These are phyloP conservation scores for Ectropis grisescens DNA, from an alignment of 1,140 invertebrate genomes.

Conservation along the genomic window DNA sequence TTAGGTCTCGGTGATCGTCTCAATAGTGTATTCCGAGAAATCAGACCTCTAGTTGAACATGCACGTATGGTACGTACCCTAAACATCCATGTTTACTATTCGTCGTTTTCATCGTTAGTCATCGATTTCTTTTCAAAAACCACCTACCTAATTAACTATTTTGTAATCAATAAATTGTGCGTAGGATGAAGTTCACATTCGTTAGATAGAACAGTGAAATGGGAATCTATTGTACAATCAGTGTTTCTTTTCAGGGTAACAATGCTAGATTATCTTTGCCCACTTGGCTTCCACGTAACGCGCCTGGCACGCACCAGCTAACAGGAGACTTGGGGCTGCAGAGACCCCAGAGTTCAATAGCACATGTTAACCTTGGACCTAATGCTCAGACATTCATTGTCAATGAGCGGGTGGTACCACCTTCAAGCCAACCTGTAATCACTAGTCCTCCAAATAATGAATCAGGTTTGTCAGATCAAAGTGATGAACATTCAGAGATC, in stretches of 20 bases:
- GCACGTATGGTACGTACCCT: slow-evolving; percentile 54
- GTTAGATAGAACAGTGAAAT: too few species aligned
- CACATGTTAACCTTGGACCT: slow-evolving; percentile 49
- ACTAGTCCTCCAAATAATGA: slow-evolving; percentile 45
- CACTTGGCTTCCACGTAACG: slow-evolving; percentile 50
- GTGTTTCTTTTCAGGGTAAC: slow-evolving; percentile 51
- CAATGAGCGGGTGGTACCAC: slow-evolving; percentile 31
- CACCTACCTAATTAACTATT: too few species aligned
- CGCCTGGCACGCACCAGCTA: slow-evolving; percentile 38
- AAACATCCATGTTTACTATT: too few species aligned
- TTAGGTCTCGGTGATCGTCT: slow-evolving; percentile 51
- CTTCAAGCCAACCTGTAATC: slow-evolving; percentile 28
- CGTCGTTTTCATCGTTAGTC: too few species aligned
- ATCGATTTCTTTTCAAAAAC: too few species aligned
- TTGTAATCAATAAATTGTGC: too few species aligned
- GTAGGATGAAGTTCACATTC: too few species aligned
- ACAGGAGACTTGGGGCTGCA: slow-evolving; percentile 23
- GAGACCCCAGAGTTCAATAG: slow-evolving; percentile 54
- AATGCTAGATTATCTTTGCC: slow-evolving; percentile 53
- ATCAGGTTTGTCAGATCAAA: slow-evolving; percentile 41
- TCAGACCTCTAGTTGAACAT: slow-evolving; percentile 55
- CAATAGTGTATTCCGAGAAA: slow-evolving; percentile 59
- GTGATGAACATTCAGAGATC: slow-evolving; percentile 32
- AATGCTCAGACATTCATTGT: slow-evolving; percentile 42
- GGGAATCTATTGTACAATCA: too few species aligned